Percentiles rank a stretch among this genome's conserved stretches.
Evolutionary conservation across 2,797 vertebrate species (phyloP).

Genomic region (Onychomys arenicola): DNA sequence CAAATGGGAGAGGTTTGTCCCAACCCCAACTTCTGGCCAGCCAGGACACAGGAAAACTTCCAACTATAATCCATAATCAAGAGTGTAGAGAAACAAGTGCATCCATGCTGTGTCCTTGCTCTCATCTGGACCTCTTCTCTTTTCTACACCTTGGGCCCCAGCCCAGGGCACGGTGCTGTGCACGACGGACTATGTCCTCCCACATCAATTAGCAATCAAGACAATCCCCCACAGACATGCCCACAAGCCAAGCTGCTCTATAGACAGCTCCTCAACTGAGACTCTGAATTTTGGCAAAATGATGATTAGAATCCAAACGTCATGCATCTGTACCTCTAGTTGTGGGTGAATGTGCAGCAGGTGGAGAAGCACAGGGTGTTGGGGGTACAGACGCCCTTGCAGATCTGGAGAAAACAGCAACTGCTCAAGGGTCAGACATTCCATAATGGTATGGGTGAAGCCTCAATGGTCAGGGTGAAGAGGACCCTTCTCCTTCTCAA

Average conservation of each 20-base stretch:
- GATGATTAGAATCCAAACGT: not conserved
- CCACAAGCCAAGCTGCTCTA: not conserved
- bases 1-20: no score
- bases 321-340: not conserved
- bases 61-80: not conserved
- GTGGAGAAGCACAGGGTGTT: rapidly evolving
- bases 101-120: not conserved
- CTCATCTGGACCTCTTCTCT: not conserved
- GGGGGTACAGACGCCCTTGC: rapidly evolving
- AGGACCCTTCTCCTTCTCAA: not conserved
- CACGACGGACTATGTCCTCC: not conserved
- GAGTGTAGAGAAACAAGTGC: not conserved
- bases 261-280: not conserved
- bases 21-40: no score
- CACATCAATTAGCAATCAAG: not conserved
- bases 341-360: rapidly evolving
- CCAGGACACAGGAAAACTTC: no score
- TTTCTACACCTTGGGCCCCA: not conserved
- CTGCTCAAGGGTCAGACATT: no score
- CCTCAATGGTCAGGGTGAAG: not conserved
- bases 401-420: not conserved
- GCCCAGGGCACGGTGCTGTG: not conserved
- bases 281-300: not conserved
- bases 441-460: not conserved
- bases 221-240: not conserved